Percentiles rank a stretch among this genome's conserved stretches.
Evolutionary conservation across 1,140 invertebrate genomes (phyloP).

Genomic region (Grapholita molesta): DNA sequence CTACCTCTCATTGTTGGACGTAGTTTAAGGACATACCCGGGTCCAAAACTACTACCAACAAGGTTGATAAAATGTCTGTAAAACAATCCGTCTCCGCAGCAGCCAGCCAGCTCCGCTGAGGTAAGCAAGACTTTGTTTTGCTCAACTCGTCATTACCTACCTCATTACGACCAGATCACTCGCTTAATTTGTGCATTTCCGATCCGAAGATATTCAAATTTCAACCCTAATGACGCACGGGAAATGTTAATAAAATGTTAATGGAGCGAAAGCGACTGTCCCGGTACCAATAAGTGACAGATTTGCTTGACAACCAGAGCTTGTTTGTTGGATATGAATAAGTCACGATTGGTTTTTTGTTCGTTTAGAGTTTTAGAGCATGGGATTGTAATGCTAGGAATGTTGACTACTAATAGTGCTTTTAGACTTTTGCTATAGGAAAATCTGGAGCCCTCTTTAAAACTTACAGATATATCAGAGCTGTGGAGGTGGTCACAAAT

Average conservation of each 20-base stretch:
- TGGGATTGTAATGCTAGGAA: slow-evolving; percentile 6
- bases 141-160: slow-evolving; percentile 70
- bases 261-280: slow-evolving; percentile 67
- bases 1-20: no score
- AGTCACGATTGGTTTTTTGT: slow-evolving; percentile 71
- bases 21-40: no score
- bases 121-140: slow-evolving; percentile 74
- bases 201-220: slow-evolving; percentile 75
- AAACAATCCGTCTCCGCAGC: slow-evolving; percentile 38
- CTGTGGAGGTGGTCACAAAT: no score
- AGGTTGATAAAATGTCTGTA: neutral
- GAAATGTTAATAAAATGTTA: slow-evolving; percentile 78
- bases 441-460: neutral
- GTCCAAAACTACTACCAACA: no score
- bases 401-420: slow-evolving; percentile 4
- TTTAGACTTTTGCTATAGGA: neutral
- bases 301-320: slow-evolving; percentile 70
- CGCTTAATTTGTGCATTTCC: slow-evolving; percentile 77
- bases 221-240: slow-evolving; percentile 70
- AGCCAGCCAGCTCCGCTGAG: slow-evolving; percentile 38
- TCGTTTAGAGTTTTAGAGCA: slow-evolving; percentile 11
- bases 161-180: slow-evolving; percentile 75
- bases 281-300: slow-evolving; percentile 68
- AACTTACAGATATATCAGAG: no score
- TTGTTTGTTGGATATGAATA: slow-evolving; percentile 66